Evolutionary conservation across 2,888 invertebrate genomes (phyloP), one percentile per base, ranked within the genome.

Genomic region (Noctuana brunneofusca): DNA sequence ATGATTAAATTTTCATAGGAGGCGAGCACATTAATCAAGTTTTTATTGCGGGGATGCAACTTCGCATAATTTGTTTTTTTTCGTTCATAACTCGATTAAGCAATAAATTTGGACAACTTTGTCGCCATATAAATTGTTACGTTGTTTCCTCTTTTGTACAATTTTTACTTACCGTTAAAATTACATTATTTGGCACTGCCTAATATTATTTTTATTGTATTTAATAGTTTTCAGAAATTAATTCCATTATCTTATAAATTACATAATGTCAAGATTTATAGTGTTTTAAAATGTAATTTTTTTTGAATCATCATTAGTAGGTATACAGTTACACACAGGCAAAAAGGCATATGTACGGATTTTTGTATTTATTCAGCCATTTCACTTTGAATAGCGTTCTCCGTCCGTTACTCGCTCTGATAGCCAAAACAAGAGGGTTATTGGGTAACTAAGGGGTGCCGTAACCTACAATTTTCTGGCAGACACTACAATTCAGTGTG

Each of bases 1-100:
- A 86, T 82, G 80, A 83, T 87, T 87, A 83, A 81, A 87, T 87
- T 88, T 87, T 84, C 79, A 83, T 78, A 75, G 75, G 58, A 53
- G 38, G 54, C 54, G 55, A 62, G 50, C 65, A 62, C 68, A 69
- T 71, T 71, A 69, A 69, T 69, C 59, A 65, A 27, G 54, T 66
- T 66, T 68, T 68, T 64, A 65, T 64, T 58, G 56, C 54, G 48
- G 38, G 62, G 62, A 62, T 62, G 55, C 54, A 62, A 62, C 62
- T 62, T 55, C 49, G 62, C 38, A 46, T 53, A 38, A 49, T 49
- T 62, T 48, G 46, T 60, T 60, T 62, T 60, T 60, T 48, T 55
- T 27, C 8, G 18, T 24, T 55, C 60, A 55, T 62, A 62, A 62
- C 27, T 62, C 62, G 55, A 55, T 54, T 27, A 32, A 46, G 35